These are phyloP conservation scores for Hyperopisus bebe DNA, from an alignment of 2,113 vertebrate species.

Conservation along the genomic window DNA sequence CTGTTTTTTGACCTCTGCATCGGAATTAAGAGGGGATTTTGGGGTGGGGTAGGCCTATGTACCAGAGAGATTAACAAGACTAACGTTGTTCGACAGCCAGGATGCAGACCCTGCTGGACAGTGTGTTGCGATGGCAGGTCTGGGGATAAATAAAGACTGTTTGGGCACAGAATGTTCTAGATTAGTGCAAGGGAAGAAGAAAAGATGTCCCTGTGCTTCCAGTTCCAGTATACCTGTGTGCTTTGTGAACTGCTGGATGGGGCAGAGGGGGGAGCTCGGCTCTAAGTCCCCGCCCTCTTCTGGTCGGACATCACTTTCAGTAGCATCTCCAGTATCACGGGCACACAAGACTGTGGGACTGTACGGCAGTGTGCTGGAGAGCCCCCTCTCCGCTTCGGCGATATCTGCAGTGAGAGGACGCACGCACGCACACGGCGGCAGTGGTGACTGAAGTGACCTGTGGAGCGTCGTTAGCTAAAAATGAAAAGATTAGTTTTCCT, in stretches of 20 bases:
- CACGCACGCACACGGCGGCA: neutral
- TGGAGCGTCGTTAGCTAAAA: conserved; percentile 9
- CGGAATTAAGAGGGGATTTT: neutral
- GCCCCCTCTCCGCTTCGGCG: neutral
- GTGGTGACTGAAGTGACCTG: conserved; percentile 13
- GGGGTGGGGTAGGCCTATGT: neutral
- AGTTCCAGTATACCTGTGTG: neutral
- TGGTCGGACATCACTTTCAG: conserved; percentile 15
- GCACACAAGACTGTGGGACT: neutral
- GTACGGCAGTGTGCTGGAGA: conserved; percentile 3
- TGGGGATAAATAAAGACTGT: neutral
- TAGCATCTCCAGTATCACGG: conserved; percentile 4
- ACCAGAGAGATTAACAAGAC: neutral
- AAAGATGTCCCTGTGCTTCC: conserved; percentile 18
- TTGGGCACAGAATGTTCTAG: neutral
- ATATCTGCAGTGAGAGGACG: neutral
- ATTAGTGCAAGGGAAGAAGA: neutral
- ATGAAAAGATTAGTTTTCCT: conserved; percentile 27
- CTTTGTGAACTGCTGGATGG: conserved; percentile 7
- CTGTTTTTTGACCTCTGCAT: conserved; percentile 8
- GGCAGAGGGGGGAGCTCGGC: neutral
- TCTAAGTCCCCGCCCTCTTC: neutral
- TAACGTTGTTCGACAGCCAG: neutral
- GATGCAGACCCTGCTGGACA: neutral
- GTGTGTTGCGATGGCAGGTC: neutral